Conservation (phyloP, 2,888 invertebrate genomes). For the Cheilosia soror region DNA sequence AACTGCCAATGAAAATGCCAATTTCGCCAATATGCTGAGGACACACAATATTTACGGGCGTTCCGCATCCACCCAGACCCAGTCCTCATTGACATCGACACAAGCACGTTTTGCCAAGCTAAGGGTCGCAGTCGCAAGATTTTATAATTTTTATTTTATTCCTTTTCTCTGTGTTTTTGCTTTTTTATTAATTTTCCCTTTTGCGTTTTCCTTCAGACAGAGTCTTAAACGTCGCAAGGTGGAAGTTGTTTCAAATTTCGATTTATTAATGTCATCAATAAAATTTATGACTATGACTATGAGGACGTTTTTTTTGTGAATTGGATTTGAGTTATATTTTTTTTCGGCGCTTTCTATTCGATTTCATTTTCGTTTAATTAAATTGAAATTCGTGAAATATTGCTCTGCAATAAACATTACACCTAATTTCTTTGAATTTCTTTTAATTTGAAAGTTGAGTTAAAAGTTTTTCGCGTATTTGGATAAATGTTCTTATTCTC, state of each 20-base stretch:
- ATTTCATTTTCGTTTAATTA: constrained; percentile 73
- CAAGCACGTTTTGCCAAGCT: constrained; percentile 49
- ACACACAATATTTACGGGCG: constrained; percentile 66
- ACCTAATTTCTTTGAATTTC: constrained; percentile 47
- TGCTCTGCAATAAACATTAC: constrained; percentile 70
- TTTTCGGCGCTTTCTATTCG: constrained; percentile 43
- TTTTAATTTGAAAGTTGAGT: constrained; percentile 63
- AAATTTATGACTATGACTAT: constrained; percentile 72
- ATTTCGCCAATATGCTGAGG: constrained; percentile 72
- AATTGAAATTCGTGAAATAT: constrained; percentile 73
- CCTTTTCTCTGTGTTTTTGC: constrained; percentile 8
- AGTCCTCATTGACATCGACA: constrained; percentile 28
- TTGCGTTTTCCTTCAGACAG: constrained; percentile 28
- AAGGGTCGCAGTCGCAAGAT: constrained; percentile 67
- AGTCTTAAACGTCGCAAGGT: constrained; percentile 61
- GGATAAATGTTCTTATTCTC: constrained; percentile 21
- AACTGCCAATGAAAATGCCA: constrained; percentile 63
- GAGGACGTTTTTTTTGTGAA: constrained; percentile 34
- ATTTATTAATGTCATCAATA: constrained; percentile 75
- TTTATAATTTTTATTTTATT: constrained; percentile 73
- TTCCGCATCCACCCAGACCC: constrained; percentile 16
- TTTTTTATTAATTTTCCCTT: constrained; percentile 61
- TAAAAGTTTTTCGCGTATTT: constrained; percentile 42
- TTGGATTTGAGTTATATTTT: constrained; percentile 23
- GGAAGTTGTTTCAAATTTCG: constrained; percentile 68